Percentiles rank a stretch among this genome's conserved stretches.
These are phyloP conservation scores for Heteromurus nitidus DNA, from an alignment of 2,888 invertebrate genomes.

Conservation along the genomic window DNA sequence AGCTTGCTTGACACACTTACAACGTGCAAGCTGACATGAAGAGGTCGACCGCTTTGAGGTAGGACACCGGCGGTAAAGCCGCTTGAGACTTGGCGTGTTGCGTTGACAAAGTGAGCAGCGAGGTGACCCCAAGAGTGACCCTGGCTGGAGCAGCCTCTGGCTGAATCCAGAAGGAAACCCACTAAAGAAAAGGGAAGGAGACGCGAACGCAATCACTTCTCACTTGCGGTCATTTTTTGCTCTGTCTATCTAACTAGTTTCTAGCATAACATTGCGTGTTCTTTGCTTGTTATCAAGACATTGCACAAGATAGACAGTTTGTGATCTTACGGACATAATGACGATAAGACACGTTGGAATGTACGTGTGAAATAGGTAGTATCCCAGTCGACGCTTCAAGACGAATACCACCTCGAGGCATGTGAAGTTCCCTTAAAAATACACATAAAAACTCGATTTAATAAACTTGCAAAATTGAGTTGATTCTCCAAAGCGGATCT, in stretches of 20 bases:
- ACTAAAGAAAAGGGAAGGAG: conserved; percentile 80
- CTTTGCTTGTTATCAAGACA: background rate
- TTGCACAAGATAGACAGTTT: background rate
- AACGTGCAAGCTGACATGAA: conserved; percentile 95
- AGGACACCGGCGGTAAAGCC: conserved; percentile 94
- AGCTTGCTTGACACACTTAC: conserved; percentile 75
- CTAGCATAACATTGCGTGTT: conserved; percentile 3
- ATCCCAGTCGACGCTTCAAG: conserved; percentile 90
- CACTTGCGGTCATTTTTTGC: too few species aligned
- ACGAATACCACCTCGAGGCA: conserved; percentile 94
- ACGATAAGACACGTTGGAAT: conserved; percentile 95
- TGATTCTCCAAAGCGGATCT: too few species aligned
- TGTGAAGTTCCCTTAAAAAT: conserved; percentile 87
- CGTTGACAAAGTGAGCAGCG: conserved; percentile 89
- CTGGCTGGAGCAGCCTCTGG: conserved; percentile 95
- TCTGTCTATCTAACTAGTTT: too few species aligned
- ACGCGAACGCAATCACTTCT: too few species aligned
- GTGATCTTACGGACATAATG: conserved; percentile 72
- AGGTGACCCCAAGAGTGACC: conserved; percentile 93
- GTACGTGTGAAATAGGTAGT: conserved; percentile 94
- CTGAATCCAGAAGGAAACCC: conserved; percentile 97
- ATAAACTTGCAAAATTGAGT: background rate
- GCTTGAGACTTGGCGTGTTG: conserved; percentile 96
- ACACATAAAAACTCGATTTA: background rate
- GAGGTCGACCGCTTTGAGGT: conserved; percentile 92